Evolutionary conservation across 2,888 invertebrate species (phyloP), one percentile per base, ranked within the genome.

Genomic region (Gryllus longicercus): DNA sequence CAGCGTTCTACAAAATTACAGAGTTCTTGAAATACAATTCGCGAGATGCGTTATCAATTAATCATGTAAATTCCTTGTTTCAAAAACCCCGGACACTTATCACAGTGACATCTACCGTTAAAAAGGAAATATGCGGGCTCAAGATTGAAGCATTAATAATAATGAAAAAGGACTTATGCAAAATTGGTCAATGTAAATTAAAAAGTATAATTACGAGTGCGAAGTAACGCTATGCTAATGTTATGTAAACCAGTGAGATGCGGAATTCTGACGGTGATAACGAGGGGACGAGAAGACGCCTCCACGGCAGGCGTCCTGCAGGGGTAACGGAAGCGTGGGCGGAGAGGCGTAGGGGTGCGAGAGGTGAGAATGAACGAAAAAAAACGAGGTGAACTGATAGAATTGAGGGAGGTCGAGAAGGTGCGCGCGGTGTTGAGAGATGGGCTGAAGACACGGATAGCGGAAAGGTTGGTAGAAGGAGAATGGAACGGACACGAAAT

Each of bases 121-220:
- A 63, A n/a, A 63, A 63, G 16, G n/a, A n/a, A 63, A 63, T 63
- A 63, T 63, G 63, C 63, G n/a, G n/a, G 63, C 63, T 63, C n/a
- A n/a, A 63, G 63, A 63, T 63, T 63, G n/a, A 63, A n/a, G 63
- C 63, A 63, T 63, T 63, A 63, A 63, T 63, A 63, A 63, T 63
- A 18, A 63, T 63, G 63, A 63, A 63, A 63, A 63, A 63, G n/a
- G 63, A 63, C 16, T 63, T 63, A 63, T 63, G 63, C 63, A 63
- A 63, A 63, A n/a, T 63, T 63, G 63, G 63, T 63, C 63, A 63
- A 18, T 63, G 63, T n/a, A 18, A 63, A 63, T 63, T 63, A 63
- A 63, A 63, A 63, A 63, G 63, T 63, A 63, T 18, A 63, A 63
- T 63, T 63, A 63, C n/a, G n/a, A 63, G 63, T 63, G 16, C 63